Base-by-base conservation (phyloP, 2,888 invertebrate species). In the Synanthedon tipuliformis region DNA sequence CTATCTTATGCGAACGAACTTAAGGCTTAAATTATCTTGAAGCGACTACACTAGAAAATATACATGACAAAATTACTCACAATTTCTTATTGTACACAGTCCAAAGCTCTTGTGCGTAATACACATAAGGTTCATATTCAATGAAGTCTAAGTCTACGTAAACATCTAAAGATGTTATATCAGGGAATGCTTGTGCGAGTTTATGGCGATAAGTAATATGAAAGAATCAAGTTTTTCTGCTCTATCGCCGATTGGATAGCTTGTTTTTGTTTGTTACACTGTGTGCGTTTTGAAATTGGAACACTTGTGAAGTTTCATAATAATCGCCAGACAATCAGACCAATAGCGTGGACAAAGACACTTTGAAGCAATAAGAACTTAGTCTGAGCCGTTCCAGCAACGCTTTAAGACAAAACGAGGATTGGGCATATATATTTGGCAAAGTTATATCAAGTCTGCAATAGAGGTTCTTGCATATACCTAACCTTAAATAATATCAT, bases 161-260 rank as follows among this genome's bases (percentile, higher is more conserved):
- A 49, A 49, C 48, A 49, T 49, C 15, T 49, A 49, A 49, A 12
- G 23, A 18, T 49, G 60, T 60, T 58, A 61, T 61, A 62, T 58
- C 60, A 63, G 61, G 62, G 69, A 40, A 65, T 61, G 64, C 62
- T 59, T 61, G 62, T 61, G 66, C 61, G 63, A 63, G 57, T 67
- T 78, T 72, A 74, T 71, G 72, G 69, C 68, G 71, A 74, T 74
- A 75, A 77, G 74, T 78, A 72, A 75, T 77, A 75, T 67, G 73
- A 71, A 69, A 65, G 69, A 66, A 68, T 68, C 66, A 69, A 73
- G 66, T 69, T 72, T 67, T 69, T 58, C 56, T 59, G 60, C 65
- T 62, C 64, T 64, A 63, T 62, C 59, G 63, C 58, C 62, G 60
- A 71, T 70, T 69, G 64, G 63, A 66, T 63, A 59, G 61, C 61